Evolutionary conservation across 2,888 invertebrate genomes (phyloP), one percentile per base, ranked within the genome.

Genomic region (Acheta domesticus): DNA sequence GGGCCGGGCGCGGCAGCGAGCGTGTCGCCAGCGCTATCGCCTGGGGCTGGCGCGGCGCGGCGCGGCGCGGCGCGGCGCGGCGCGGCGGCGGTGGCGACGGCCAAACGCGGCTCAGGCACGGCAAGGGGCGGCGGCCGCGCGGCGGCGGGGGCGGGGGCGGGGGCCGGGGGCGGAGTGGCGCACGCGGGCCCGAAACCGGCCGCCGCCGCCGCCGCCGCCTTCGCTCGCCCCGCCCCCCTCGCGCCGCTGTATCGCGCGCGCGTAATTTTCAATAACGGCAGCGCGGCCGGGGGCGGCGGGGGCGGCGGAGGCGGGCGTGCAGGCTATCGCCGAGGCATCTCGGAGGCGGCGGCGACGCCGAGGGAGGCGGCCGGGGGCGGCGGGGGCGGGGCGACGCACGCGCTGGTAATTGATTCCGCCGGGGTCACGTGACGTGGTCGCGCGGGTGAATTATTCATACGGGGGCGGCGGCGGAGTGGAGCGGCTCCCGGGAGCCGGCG

Each of bases 221-320:
- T 14, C 19, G 62, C 14, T 19, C 14, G 62, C 19, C 62, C 62
- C 62, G 19, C 14, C 62, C 62, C 62, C 62, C 62, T 62, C 62
- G n/a, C 62, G 62, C 62, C 62, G n/a, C 62, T 62, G 62, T 62
- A 62, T 62, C 62, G 62, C 62, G 62, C 62, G 62, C 62, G 62
- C 62, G 62, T 62, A 62, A 62, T 62, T 62, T 62, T 62, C 62
- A 62, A 62, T 62, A 62, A 62, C 62, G 62, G 62, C 62, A 62
- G 62, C 62, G 62, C 62, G 16, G 16, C 16, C 16, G n/a, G 62
- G 62, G 16, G 62, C 62, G 16, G 62, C 16, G 19, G 62, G 62
- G 16, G 62, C 14, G 16, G 62, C 16, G 14, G 62, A n/a, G 14
- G 62, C 16, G 16, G 62, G 62, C 62, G 62, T 62, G 62, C 62